Conservation (phyloP, 2,888 invertebrate genomes). For the Dendrolimus pini region DNA sequence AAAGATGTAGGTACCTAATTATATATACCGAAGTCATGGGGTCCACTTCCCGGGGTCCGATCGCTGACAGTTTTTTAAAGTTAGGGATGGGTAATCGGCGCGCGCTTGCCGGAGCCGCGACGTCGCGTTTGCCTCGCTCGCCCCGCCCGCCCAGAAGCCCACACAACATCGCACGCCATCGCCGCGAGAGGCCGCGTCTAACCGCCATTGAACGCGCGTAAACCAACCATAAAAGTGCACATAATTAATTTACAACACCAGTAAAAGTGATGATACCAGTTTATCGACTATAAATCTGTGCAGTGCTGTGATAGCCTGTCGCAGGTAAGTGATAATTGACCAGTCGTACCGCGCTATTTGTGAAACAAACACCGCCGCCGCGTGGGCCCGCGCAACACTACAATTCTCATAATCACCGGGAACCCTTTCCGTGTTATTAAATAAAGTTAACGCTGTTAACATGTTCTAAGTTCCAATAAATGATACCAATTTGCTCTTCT, state of each 20-base stretch:
- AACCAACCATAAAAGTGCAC: slow-evolving; percentile 51
- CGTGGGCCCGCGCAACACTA: slow-evolving; percentile 19
- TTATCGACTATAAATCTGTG: slow-evolving; percentile 73
- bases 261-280: slow-evolving; percentile 73
- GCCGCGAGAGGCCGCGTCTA: slow-evolving; percentile 57
- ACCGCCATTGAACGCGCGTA: slow-evolving; percentile 19
- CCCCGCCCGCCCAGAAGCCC: slow-evolving; percentile 58
- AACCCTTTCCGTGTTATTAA: slow-evolving; percentile 3
- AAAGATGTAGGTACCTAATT: slow-evolving; percentile 30
- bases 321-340: slow-evolving; percentile 75
- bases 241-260: slow-evolving; percentile 70
- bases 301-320: slow-evolving; percentile 70
- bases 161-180: slow-evolving; percentile 48
- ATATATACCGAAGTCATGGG: background rate
- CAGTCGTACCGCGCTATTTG: slow-evolving; percentile 61
- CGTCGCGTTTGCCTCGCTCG: slow-evolving; percentile 27
- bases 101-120: slow-evolving; percentile 34
- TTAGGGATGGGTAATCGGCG: slow-evolving; percentile 46
- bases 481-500: no score
- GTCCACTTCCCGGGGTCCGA: slow-evolving; percentile 22
- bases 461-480: no score
- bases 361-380: slow-evolving; percentile 47
- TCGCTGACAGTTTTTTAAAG: slow-evolving; percentile 7
- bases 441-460: background rate
- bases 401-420: background rate